These are phyloP conservation scores for Clanis bilineata DNA, from an alignment of 2,888 invertebrate species.

Conservation along the genomic window DNA sequence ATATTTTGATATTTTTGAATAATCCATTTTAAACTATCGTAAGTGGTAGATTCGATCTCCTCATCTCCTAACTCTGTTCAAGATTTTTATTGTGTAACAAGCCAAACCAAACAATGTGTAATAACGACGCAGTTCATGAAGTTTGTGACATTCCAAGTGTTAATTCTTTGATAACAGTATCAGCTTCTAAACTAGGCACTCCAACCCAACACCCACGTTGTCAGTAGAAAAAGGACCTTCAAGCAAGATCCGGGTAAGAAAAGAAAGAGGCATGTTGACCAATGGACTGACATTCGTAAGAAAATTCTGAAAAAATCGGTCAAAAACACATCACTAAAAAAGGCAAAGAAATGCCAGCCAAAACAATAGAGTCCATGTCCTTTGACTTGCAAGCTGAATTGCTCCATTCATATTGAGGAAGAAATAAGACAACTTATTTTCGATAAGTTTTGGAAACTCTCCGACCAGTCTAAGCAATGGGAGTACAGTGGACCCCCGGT, in stretches of 20 bases:
- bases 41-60: too few relatives aligned
- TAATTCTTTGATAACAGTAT: neutral
- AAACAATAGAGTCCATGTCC: neutral
- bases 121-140: too few relatives aligned
- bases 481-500: too few relatives aligned
- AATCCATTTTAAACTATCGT: too few relatives aligned
- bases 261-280: neutral
- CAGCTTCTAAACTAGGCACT: neutral
- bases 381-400: conserved; percentile 16
- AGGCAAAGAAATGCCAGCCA: neutral
- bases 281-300: neutral
- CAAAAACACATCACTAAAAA: neutral
- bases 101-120: too few relatives aligned
- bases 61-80: too few relatives aligned
- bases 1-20: too few relatives aligned
- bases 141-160: too few relatives aligned
- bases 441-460: conserved; percentile 19
- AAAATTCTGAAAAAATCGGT: neutral
- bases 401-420: conserved; percentile 7
- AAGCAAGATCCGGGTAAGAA: neutral
- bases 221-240: too few relatives aligned
- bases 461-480: conserved; percentile 19
- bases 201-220: neutral
- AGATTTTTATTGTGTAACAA: too few relatives aligned
- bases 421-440: conserved; percentile 19